Percentiles rank a stretch among this genome's conserved stretches.
phyloP scores from a whole-genome alignment of 2,888 invertebrate genomes.

The Dioctria rufipes region DNA sequence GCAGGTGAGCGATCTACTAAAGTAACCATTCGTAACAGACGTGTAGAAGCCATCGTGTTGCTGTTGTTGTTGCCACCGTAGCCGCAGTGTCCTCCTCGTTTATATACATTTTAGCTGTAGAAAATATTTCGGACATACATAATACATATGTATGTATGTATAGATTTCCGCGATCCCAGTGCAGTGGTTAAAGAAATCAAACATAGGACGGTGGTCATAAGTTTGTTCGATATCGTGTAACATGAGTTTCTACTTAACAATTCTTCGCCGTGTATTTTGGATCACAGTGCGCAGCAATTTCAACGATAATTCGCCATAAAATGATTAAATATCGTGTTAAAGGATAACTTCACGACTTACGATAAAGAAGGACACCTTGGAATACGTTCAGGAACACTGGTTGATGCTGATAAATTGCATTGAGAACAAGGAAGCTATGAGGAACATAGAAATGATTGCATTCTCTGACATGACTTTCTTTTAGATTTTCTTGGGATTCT shows the following conservation, averaged over 20 bases:
- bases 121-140: constrained; percentile 55
- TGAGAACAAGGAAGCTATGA: background rate
- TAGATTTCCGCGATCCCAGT: constrained; percentile 15
- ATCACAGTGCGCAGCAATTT: constrained; percentile 21
- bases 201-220: constrained; percentile 64
- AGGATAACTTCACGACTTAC: background rate
- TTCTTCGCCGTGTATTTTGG: constrained; percentile 56
- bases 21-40: background rate
- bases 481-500: background rate
- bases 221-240: constrained; percentile 66
- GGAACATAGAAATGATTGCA: background rate
- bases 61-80: background rate
- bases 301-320: constrained; percentile 34
- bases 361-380: constrained; percentile 34
- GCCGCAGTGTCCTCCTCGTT: constrained; percentile 26
- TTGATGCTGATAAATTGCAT: background rate
- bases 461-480: background rate
- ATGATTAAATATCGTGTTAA: constrained; percentile 50
- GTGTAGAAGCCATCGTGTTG: background rate
- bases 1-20: constrained; percentile 12
- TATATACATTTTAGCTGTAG: constrained; percentile 49
- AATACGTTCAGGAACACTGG: background rate
- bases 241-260: constrained; percentile 67
- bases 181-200: constrained; percentile 40
- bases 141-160: too few species aligned